Base-by-base conservation (phyloP, 1,140 invertebrate genomes). In the Meloidogyne floridensis region DNA sequence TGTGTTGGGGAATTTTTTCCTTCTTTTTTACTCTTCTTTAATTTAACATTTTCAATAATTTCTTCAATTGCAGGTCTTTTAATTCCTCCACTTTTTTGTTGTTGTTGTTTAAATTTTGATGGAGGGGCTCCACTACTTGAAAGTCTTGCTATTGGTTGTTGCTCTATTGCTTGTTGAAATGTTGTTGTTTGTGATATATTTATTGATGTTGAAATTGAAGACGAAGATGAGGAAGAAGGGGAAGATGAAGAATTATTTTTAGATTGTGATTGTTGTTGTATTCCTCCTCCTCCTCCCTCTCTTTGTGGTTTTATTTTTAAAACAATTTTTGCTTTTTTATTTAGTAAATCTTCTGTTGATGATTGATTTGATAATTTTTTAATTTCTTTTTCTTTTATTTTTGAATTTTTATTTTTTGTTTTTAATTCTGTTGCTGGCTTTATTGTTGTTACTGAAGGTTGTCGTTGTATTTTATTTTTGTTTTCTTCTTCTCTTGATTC, bases 201-300 rank as follows among this genome's bases (percentile, higher is more conserved):
- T 65, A 11, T 65, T 75, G 75, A n/a, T 18, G 81, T 32, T 10
- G 65, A 18, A 72, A 42, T 72, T 65, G 81, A 75, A 32, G 81
- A 82, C 0, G 80, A 81, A 11, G 74, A 81, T 7, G 80, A 73
- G n/a, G 81, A 82, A 8, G 81, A 82, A n/a, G 81, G 81, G 10
- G 81, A 82, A 13, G 81, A 82, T n/a, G 81, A 82, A 56, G 81
- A 83, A 20, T 80, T 82, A 47, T 47, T 65, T n/a, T 15, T 73
- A 32, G 32, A 32, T 32, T 15, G 70, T 56, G 20, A 72, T 42
- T 8, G 80, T 80, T 43, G 71, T 69, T n/a, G 75, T 56, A 32
- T 81, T 43, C 75, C 8, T 72, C 72, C 42, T 80, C 79, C 42
- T 81, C 43, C 75, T 9, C 79, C 72, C 42, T 80, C 79, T 56